Percentiles rank a stretch among this genome's conserved stretches.
Evolutionary conservation across 2,797 vertebrate species (phyloP).

Genomic region (Ceyx erithaca): DNA sequence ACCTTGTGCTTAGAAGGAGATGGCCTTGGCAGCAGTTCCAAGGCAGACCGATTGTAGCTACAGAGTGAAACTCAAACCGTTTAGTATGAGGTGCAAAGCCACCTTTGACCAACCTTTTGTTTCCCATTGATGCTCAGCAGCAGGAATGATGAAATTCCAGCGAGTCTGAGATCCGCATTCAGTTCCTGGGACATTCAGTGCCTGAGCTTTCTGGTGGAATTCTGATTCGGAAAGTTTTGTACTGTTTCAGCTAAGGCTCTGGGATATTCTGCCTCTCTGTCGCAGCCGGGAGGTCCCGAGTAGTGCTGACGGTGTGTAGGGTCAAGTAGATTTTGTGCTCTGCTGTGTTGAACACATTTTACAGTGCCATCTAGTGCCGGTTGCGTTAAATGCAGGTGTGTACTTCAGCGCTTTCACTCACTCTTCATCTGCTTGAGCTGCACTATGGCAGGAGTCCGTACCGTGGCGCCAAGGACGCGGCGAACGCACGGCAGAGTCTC

Average conservation of each 20-base stretch:
- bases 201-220: not conserved
- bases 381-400: not conserved
- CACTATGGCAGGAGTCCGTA: not conserved
- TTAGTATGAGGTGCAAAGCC: rapidly evolving
- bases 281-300: not conserved
- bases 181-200: rapidly evolving
- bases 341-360: not conserved
- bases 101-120: not conserved
- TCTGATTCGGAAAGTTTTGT: not conserved
- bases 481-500: not conserved
- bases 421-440: not conserved
- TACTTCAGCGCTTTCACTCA: not conserved
- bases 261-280: not conserved
- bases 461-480: not conserved
- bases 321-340: not conserved
- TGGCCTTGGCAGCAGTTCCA: not conserved
- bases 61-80: not conserved
- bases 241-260: not conserved
- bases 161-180: not conserved
- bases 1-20: conserved; percentile 15
- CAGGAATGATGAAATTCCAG: not conserved
- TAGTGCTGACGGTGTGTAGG: rapidly evolving
- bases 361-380: conserved; percentile 69
- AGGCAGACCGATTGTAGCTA: not conserved
- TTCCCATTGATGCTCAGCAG: not conserved